A percentile compares a stretch with the other conserved stretches of the same genome.
These are phyloP conservation scores for Protonemura montana DNA, from an alignment of 2,888 invertebrate species.

Conservation along the genomic window DNA sequence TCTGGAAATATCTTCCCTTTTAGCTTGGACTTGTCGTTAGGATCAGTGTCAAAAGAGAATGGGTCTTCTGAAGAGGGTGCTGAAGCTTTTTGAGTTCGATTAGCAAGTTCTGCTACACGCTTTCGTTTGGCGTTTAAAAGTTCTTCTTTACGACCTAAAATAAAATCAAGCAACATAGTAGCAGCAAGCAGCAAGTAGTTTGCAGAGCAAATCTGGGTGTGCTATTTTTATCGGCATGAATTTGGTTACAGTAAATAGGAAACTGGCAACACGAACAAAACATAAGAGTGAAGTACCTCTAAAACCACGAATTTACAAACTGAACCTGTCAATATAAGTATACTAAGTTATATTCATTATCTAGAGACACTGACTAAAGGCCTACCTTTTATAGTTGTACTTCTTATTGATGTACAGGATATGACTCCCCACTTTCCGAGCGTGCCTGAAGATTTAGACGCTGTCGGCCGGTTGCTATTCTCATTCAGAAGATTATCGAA, in stretches of 20 bases:
- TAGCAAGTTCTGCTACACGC: slow-evolving; percentile 57
- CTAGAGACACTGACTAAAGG: too few relatives aligned
- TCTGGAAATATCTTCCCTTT: slow-evolving; percentile 14
- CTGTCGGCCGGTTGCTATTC: slow-evolving; percentile 86
- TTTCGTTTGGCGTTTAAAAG: slow-evolving; percentile 56
- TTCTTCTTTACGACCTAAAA: slow-evolving; percentile 57
- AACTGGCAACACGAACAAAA: too few relatives aligned
- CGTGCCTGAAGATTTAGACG: slow-evolving; percentile 88
- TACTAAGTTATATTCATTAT: too few relatives aligned
- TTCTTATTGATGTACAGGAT: slow-evolving; percentile 89
- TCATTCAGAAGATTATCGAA: slow-evolving; percentile 74
- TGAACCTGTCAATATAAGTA: too few relatives aligned
- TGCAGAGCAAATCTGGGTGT: too few relatives aligned
- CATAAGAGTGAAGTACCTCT: too few relatives aligned
- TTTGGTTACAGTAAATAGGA: too few relatives aligned
- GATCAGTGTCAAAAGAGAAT: slow-evolving; percentile 58
- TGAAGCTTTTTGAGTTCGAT: slow-evolving; percentile 55
- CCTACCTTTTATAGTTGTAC: slow-evolving; percentile 65
- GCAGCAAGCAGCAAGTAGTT: too few relatives aligned
- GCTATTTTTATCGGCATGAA: too few relatives aligned
- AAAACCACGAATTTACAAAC: too few relatives aligned
- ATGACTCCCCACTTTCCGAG: slow-evolving; percentile 95
- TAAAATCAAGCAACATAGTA: slow-evolving; percentile 38
- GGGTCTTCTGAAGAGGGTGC: slow-evolving; percentile 55
- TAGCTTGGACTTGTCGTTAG: slow-evolving; percentile 45